A percentile compares a stretch with the other conserved stretches of the same genome.
phyloP scores from a whole-genome alignment of 2,888 invertebrate genomes.

The Trichopoda pennipes region DNA sequence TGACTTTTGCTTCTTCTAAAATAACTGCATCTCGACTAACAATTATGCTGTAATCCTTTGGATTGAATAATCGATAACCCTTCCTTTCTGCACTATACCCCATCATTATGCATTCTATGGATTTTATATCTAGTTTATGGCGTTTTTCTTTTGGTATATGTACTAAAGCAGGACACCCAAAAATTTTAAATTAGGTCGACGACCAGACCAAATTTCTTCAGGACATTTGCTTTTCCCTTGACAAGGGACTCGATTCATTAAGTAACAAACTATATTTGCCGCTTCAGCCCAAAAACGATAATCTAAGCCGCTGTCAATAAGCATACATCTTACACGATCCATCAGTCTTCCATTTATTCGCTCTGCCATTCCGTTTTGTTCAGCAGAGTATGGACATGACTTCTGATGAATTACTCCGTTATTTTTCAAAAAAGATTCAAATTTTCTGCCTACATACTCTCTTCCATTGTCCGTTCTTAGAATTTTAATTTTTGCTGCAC shows the following conservation, averaged over 20 bases:
- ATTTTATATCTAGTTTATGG: slow-evolving; percentile 48
- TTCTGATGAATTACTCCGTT: slow-evolving; percentile 3
- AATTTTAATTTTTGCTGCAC: not conserved
- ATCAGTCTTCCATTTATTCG: not conserved
- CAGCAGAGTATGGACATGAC: slow-evolving; percentile 8
- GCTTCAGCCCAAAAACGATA: slow-evolving; percentile 61
- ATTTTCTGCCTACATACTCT: slow-evolving; percentile 2
- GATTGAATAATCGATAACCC: no score
- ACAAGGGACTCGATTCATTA: slow-evolving; percentile 32
- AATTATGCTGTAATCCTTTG: not conserved
- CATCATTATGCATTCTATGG: slow-evolving; percentile 57
- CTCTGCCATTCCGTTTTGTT: slow-evolving; percentile 18
- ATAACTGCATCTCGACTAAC: slow-evolving; percentile 6
- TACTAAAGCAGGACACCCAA: slow-evolving; percentile 58
- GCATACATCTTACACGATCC: no score
- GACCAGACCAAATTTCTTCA: no score
- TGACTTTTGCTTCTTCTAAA: not conserved
- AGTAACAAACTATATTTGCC: slow-evolving; percentile 54
- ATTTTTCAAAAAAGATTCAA: not conserved
- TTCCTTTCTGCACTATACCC: slow-evolving; percentile 60
- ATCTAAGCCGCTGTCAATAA: not conserved
- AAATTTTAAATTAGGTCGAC: slow-evolving; percentile 43
- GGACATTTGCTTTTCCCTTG: no score
- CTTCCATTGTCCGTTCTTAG: slow-evolving; percentile 9
- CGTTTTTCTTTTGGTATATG: slow-evolving; percentile 63